phyloP scores from a whole-genome alignment of 1,140 invertebrate species.

The Nebria ingens region DNA sequence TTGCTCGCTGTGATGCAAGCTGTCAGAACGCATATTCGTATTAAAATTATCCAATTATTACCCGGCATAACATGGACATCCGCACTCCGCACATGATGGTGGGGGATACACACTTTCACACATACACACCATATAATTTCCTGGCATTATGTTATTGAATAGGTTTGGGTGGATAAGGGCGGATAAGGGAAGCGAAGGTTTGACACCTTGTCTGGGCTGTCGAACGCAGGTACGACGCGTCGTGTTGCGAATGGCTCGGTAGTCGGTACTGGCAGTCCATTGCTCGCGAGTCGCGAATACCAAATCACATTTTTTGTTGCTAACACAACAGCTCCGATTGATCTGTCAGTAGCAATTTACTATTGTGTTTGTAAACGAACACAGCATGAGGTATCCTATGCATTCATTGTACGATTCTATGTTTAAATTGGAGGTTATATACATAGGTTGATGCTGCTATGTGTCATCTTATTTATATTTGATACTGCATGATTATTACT shows the following conservation, averaged over 20 bases:
- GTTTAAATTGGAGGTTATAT: too few relatives aligned
- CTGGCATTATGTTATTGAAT: too few relatives aligned
- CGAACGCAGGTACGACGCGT: not conserved
- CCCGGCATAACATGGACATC: not conserved
- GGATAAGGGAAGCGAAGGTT: not conserved
- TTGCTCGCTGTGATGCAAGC: too few relatives aligned
- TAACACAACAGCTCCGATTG: slow-evolving; percentile 8
- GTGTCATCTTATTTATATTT: too few relatives aligned
- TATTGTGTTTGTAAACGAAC: slow-evolving; percentile 6
- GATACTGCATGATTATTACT: too few relatives aligned
- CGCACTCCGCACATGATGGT: not conserved
- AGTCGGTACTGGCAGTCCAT: not conserved
- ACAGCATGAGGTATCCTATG: slow-evolving; percentile 10
- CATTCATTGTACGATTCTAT: too few relatives aligned
- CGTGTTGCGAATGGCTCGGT: too few relatives aligned
- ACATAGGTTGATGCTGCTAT: too few relatives aligned
- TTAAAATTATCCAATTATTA: not conserved
- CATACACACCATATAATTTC: too few relatives aligned
- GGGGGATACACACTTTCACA: too few relatives aligned
- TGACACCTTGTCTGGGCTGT: not conserved
- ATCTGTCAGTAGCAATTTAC: slow-evolving; percentile 16
- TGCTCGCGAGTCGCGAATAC: not conserved
- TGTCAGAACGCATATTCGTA: not conserved
- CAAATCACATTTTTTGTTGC: slow-evolving; percentile 12
- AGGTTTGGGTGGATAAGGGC: too few relatives aligned